Evolutionary conservation across 2,113 vertebrate species (phyloP).

Genomic region (Fregata magnificens): DNA sequence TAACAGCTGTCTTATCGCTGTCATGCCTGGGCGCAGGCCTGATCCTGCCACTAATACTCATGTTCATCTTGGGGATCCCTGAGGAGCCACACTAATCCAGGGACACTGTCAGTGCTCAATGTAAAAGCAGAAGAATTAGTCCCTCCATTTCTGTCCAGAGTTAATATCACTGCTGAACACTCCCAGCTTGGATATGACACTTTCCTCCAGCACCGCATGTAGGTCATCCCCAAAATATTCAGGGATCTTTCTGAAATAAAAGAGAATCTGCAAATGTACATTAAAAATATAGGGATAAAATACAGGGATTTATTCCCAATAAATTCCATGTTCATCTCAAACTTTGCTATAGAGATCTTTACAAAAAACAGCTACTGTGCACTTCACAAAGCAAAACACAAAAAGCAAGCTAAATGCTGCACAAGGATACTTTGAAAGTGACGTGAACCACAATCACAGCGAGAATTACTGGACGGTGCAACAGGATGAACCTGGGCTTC

Average conservation of each 20-base stretch:
- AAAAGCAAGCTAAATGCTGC: not conserved
- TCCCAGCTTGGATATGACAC: not conserved
- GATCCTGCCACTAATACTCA: not conserved
- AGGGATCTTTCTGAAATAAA: not conserved
- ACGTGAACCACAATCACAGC: fast-evolving
- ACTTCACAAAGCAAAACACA: not conserved
- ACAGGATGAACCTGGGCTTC: not conserved
- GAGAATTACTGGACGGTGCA: not conserved
- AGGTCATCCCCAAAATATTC: not conserved
- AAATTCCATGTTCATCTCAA: not conserved
- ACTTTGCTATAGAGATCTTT: not conserved
- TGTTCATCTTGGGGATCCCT: not conserved
- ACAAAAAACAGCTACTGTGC: not conserved
- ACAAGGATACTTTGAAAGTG: not conserved
- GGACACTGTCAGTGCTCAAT: not conserved
- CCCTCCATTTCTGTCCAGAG: not conserved
- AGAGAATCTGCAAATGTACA: not conserved
- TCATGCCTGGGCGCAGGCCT: not conserved
- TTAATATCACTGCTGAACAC: not conserved
- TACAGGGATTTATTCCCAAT: not conserved
- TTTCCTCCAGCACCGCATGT: not conserved
- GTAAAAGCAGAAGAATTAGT: not conserved
- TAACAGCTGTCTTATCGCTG: not conserved
- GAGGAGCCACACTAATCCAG: not conserved
- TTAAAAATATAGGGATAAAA: not conserved